Evolutionary conservation across 2,888 invertebrate species (phyloP), one percentile per base, ranked within the genome.

Genomic region (Apodemia hepburni): DNA sequence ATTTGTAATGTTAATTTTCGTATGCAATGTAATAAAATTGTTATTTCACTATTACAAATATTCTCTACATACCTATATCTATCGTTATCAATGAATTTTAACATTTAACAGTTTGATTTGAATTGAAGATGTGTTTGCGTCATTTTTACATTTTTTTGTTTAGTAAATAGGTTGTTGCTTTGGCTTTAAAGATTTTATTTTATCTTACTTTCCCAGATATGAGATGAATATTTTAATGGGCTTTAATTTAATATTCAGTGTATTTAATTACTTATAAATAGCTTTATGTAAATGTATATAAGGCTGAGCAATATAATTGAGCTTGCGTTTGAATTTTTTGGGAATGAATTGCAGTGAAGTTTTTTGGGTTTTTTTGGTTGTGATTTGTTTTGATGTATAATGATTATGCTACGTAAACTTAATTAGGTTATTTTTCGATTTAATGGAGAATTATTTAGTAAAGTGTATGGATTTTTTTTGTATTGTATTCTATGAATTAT

Each of bases 391-490:
- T 42, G 42, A n/a, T 45, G 6, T 45, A n/a, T 45, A 45, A 45
- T 45, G n/a, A 15, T 42, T 42, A 42, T 45, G n/a, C 6, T 45
- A 45, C 5, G n/a, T 38, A 11, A 12, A 38, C 11, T 38, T 38
- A n/a, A n/a, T n/a, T 38, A 38, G 12, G 38, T 38, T 12, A 8
- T 38, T 12, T 38, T 12, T 12, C 12, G 38, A 38, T 38, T 38
- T 12, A 1, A 8, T 8, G 33, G 33, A 33, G 33, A 33, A 8
- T 38, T 3, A 11, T 12, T 11, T 38, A 38, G 35, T 35, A 35
- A 35, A 59, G 60, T 62, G 45, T 68, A 63, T 65, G 62, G 68
- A 64, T 65, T 64, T 66, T 45, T 64, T 54, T 45, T 45, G 5
- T 45, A n/a, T 45, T 45, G n/a, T 45, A 42, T 45, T 45, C 5